Evolutionary conservation across 2,113 vertebrate species (phyloP), one percentile per base, ranked within the genome.

Genomic region (Gulo gulo): DNA sequence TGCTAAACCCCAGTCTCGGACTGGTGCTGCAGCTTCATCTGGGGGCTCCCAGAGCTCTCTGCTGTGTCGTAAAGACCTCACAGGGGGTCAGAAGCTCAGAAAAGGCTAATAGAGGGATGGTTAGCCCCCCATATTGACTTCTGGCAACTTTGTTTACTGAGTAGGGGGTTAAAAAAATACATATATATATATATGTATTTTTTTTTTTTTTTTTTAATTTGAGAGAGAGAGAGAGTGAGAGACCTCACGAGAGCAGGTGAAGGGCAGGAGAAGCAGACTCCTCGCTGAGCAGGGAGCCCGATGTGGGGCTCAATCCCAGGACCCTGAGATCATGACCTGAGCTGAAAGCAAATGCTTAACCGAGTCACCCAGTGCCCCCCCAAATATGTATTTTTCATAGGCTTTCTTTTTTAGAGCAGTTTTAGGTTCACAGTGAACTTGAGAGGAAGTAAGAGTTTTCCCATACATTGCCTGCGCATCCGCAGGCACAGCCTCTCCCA

Each of bases 401-500:
- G 26, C 45, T 50, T 84, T 59, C 45, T 21, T 81, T 81, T 61
- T 61, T 26, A 29, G 29, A 81, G 74, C 52, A 65, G 63, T 23
- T 93, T 55, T 57, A 65, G 83, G 31, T 65, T 47, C 29, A 61
- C 34, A 88, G 90, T 21, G 63, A 45, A 81, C 74, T 9, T 23
- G 65, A 36, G 52, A 63, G 82, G 52, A 79, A 69, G 67, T 52
- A 31, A 20, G n/a, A 26, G 26, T 57, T 71, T 55, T 55, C 23
- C 42, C 45, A 23, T 11, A 12, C 5, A 16, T 1, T 0, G 36
- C 21, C 29, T 29, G 45, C 4, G 5, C 12, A 34, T 6, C 0
- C 7, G 15, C 5, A 29, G 2, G 23, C 0, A 15, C 3, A 57
- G 7, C 79, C 5, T 13, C 29, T 6, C 23, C 8, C 34, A 0